Evolutionary conservation across 2,113 vertebrate species (phyloP).

Genomic region (Ceuthmochares aereus): DNA sequence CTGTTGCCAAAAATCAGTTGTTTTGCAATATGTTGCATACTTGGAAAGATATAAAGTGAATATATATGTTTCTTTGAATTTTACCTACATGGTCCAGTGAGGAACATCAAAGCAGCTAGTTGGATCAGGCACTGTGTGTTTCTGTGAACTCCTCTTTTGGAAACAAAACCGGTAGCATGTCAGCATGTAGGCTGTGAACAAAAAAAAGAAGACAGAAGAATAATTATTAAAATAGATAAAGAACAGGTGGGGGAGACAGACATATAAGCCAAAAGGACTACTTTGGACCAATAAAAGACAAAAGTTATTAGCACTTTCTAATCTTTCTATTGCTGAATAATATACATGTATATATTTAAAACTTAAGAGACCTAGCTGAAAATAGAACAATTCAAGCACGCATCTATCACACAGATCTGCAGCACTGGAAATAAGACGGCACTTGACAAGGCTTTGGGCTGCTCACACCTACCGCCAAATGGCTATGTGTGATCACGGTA

Average conservation of each 20-base stretch:
- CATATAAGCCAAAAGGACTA: not conserved
- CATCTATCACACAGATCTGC: not conserved
- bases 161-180: slow-evolving; percentile 28
- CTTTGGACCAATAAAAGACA: not conserved
- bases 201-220: not conserved
- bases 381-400: not conserved
- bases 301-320: not conserved
- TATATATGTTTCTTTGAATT: not conserved
- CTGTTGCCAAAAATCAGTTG: not conserved
- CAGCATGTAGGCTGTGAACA: slow-evolving; percentile 55
- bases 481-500: not conserved
- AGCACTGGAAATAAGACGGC: not conserved
- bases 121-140: slow-evolving; percentile 24
- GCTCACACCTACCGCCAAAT: not conserved
- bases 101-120: slow-evolving; percentile 32
- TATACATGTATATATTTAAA: too few species aligned
- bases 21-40: not conserved
- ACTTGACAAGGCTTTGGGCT: not conserved
- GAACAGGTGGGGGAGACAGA: not conserved
- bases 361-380: not conserved
- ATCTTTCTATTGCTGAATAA: not conserved
- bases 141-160: slow-evolving; percentile 32
- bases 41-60: not conserved
- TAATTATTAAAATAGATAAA: not conserved
- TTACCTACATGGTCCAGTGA: slow-evolving; percentile 64